Evolutionary conservation across 2,888 invertebrate genomes (phyloP), one percentile per base, ranked within the genome.

Genomic region (Tromatobia lineatoria): DNA sequence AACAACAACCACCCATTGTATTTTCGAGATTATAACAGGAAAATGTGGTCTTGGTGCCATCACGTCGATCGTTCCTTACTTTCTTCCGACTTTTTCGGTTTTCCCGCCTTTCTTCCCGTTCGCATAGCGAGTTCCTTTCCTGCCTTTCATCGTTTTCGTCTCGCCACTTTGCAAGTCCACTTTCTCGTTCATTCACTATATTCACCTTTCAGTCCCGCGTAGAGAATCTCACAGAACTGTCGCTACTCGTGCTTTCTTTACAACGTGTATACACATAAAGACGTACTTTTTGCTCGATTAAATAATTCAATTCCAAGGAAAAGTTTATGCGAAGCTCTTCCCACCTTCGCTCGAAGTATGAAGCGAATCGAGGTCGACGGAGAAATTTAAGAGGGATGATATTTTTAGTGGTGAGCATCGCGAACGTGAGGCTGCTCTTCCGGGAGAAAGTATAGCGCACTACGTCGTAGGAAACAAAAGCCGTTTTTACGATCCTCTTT

Each of bases 401-500:
- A 77, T 74, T 83, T 74, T 77, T 47, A 64, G 76, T 80, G 45
- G 47, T 47, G 45, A 69, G 23, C 18, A 54, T 82, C 73, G 50
- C 45, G 59, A 10, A 54, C 61, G 59, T 38, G 70, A n/a, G 25
- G 25, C 69, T 25, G 23, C 50, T 76, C 45, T 67, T 67, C 76
- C 47, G 45, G 61, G 23, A 69, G 77, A 61, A 69, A 80, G 73
- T 61, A 66, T 59, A 76, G 61, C 71, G 50, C 69, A 69, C 42
- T 13, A 47, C 25, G 64, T 57, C 70, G 74, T 66, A 77, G 64
- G 74, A 84, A 84, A 84, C 84, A 81, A 84, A 84, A 84, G 84
- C 78, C 73, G 57, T 84, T 84, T 84, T 84, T 84, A 84, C 81
- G 81, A 81, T 77, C 64, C 74, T 61, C 69, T 61, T 20, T 54